Evolutionary conservation across 2,888 invertebrate genomes (phyloP).

Genomic region (Drosophila neotestacea): DNA sequence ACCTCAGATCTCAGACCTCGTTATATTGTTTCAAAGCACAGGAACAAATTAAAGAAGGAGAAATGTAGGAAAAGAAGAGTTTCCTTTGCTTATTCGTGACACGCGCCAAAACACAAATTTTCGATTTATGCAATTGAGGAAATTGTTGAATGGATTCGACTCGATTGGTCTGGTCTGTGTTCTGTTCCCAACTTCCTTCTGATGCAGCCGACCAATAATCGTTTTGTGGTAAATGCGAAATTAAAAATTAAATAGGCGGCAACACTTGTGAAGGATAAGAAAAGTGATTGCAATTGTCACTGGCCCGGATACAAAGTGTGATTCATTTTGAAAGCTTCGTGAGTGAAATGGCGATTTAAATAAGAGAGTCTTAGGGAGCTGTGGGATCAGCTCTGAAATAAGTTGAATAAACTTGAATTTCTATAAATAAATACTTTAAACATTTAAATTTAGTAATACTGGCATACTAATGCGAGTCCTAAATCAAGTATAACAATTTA

Average conservation of each 20-base stretch:
- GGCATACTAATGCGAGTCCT: neutral
- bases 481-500: neutral
- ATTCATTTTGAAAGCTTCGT: slow-evolving; percentile 23
- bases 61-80: slow-evolving; percentile 8
- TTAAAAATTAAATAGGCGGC: slow-evolving; percentile 76
- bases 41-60: slow-evolving; percentile 40
- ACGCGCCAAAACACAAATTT: slow-evolving; percentile 79
- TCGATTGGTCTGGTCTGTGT: slow-evolving; percentile 13
- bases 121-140: slow-evolving; percentile 82
- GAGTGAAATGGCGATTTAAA: too few relatives aligned
- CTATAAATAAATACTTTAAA: neutral
- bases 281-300: slow-evolving; percentile 48
- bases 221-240: slow-evolving; percentile 80
- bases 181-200: slow-evolving; percentile 4
- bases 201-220: slow-evolving; percentile 59
- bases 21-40: slow-evolving; percentile 70
- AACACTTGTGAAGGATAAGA: slow-evolving; percentile 21
- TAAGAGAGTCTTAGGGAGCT: neutral
- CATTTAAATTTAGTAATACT: neutral
- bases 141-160: slow-evolving; percentile 47
- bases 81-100: slow-evolving; percentile 70
- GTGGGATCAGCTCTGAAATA: neutral
- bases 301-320: slow-evolving; percentile 41
- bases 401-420: neutral
- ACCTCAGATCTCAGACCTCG: slow-evolving; percentile 46